Evolutionary conservation across 2,113 vertebrate genomes (phyloP).

Genomic region (Prionailurus viverrinus): DNA sequence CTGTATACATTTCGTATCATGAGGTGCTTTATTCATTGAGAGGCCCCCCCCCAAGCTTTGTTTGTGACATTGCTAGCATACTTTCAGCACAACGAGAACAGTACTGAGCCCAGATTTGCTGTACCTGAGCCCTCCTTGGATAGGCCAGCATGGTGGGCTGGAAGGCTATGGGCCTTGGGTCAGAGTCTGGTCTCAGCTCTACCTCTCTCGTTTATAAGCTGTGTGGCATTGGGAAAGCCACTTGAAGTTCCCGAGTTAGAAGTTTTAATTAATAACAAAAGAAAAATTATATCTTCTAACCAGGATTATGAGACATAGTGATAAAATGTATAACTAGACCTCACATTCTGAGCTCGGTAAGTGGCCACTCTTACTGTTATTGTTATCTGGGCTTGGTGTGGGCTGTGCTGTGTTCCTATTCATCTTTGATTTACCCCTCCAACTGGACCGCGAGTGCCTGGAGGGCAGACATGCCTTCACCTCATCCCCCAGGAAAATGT

Average conservation of each 20-base stretch:
- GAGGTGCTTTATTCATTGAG: background rate
- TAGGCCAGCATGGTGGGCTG: background rate
- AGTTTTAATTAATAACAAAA: conserved; percentile 45
- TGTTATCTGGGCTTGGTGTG: background rate
- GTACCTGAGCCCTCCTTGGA: background rate
- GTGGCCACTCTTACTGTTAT: background rate
- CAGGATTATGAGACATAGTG: background rate
- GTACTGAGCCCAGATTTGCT: background rate
- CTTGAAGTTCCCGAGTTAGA: background rate
- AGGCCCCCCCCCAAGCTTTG: background rate
- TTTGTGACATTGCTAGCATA: background rate
- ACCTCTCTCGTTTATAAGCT: background rate
- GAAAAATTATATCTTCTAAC: background rate
- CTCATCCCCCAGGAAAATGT: background rate
- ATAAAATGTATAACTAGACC: background rate
- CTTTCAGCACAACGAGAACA: background rate
- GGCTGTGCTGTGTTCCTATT: background rate
- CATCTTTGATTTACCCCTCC: background rate
- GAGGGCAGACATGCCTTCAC: background rate
- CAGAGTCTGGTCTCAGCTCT: background rate
- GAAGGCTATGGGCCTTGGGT: background rate
- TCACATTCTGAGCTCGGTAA: background rate
- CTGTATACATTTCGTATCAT: background rate
- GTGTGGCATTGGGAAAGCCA: background rate
- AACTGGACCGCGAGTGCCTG: background rate